Percentiles rank a stretch among this genome's conserved stretches.
Conservation (phyloP, 2,113 vertebrate species). For the Pyxicephalus adspersus region DNA sequence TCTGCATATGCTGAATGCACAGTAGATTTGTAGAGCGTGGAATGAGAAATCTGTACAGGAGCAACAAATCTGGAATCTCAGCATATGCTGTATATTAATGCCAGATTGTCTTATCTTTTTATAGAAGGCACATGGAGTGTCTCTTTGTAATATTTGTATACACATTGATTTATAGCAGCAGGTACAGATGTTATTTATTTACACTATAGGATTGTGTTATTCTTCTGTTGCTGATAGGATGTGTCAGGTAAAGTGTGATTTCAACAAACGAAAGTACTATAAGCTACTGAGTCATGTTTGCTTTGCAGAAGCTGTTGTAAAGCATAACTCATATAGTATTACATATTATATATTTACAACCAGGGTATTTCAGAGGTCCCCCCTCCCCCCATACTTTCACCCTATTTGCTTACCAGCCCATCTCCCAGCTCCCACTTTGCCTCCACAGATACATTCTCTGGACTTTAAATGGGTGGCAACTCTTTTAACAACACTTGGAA, state of each 20-base stretch:
- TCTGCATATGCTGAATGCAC: not conserved
- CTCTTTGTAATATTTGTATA: constrained; percentile 48
- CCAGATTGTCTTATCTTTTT: constrained; percentile 55
- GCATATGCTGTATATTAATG: constrained; percentile 41
- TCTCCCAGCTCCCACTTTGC: too few species aligned
- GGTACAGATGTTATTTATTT: constrained; percentile 55
- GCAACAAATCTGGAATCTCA: constrained; percentile 34
- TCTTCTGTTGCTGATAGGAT: constrained; percentile 11
- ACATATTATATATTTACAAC: constrained; percentile 3
- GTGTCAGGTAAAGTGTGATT: constrained; percentile 36
- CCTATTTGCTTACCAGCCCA: too few species aligned
- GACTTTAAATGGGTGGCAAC: too few species aligned
- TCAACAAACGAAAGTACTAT: constrained; percentile 6
- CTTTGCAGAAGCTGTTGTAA: not conserved
- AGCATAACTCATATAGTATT: constrained; percentile 3
- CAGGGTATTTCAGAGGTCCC: too few species aligned
- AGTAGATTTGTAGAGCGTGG: constrained; percentile 23
- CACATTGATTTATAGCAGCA: constrained; percentile 51
- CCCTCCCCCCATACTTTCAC: too few species aligned
- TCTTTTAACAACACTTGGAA: too few species aligned
- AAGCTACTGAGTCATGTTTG: not conserved
- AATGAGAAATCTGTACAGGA: constrained; percentile 38
- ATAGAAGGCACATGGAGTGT: constrained; percentile 42
- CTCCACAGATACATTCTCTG: too few species aligned
- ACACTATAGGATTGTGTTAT: constrained; percentile 28